Base-by-base conservation (phyloP, 2,888 invertebrate species). In the Catotricha subobsoleta region DNA sequence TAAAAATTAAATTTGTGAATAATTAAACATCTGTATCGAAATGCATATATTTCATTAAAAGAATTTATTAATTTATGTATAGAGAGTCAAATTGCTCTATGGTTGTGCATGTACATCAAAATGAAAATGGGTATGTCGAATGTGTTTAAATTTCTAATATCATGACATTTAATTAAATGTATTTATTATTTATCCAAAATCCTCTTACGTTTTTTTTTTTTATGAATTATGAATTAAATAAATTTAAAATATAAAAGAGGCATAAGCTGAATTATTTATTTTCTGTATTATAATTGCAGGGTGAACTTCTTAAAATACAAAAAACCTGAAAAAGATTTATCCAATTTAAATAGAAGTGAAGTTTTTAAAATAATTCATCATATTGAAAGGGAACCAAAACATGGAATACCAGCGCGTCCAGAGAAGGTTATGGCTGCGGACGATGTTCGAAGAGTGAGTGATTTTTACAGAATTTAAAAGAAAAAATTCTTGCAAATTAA, bases 271-370 rank as follows among this genome's bases (percentile, higher is more conserved):
- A n/a, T n/a, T n/a, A n/a, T n/a, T n/a, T n/a, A n/a, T n/a, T n/a
- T n/a, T n/a, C n/a, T n/a, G n/a, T n/a, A n/a, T 40, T 39, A 20
- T 35, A 21, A 8, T 43, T 29, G n/a, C 63, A 88, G 90, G 57
- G 82, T 90, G 43, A 88, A 90, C 68, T 90, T 90, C 62, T 74
- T 84, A 70, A 88, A 88, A 61, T 87, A 81, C 63, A 80, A 84
- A 56, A 83, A 83, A 53, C 78, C 79, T 21, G 76, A 81, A 45
- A 75, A 76, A 39, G 74, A 72, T 45, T 67, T 80, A 53, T 77
- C 78, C 50, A 78, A 80, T 58, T 68, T 83, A 48, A 74, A 80
- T 60, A 68, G 76, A 52, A 84, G 84, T 43, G 82, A 80, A 57
- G 82, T 82, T 5, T 84, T 78, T 62, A 79, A 78, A 59, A 64